These are phyloP conservation scores for Hippopotamyrus pictus DNA, from an alignment of 2,797 vertebrate species.

Conservation along the genomic window DNA sequence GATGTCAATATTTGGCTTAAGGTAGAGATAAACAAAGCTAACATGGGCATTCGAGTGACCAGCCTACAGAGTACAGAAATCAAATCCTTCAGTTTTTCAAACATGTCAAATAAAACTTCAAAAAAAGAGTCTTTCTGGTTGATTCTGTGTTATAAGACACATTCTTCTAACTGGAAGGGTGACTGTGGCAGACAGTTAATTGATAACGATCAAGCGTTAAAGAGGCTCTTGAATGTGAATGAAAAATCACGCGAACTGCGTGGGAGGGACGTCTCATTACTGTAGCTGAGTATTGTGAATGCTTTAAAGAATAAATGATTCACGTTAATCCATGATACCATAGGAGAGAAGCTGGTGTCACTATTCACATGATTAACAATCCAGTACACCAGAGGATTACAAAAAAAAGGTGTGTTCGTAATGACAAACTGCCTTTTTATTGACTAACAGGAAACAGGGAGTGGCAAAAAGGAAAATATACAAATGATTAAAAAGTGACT, in stretches of 20 bases:
- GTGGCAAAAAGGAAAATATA: neutral
- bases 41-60: neutral
- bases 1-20: neutral
- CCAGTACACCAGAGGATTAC: neutral
- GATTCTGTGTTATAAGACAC: neutral
- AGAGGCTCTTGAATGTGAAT: neutral
- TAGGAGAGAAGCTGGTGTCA: neutral
- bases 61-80: neutral
- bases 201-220: neutral
- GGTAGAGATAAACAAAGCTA: neutral
- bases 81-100: neutral
- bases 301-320: neutral
- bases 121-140: neutral
- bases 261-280: neutral
- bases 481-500: neutral
- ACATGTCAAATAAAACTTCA: neutral
- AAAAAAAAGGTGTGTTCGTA: neutral
- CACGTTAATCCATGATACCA: neutral
- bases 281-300: neutral
- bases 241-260: neutral
- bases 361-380: neutral
- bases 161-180: neutral
- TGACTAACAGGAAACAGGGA: neutral
- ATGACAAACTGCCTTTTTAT: neutral
- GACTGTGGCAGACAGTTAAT: neutral